Conservation (phyloP, 2,888 invertebrate genomes). For the Fissipunctia ypsillon region DNA sequence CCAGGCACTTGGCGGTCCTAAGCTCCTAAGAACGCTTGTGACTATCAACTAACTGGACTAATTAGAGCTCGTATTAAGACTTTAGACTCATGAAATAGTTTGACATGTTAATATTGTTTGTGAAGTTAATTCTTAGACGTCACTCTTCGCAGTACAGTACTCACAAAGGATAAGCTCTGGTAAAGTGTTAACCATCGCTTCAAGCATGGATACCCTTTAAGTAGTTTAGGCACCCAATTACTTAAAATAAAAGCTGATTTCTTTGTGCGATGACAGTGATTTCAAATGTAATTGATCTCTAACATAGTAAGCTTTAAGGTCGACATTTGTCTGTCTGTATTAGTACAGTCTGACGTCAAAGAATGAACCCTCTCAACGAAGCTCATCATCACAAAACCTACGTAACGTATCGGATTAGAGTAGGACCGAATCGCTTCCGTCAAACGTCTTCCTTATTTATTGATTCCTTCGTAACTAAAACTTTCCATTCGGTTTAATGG, state of each 20-base stretch:
- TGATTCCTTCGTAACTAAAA: conserved; percentile 61
- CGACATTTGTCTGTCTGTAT: conserved; percentile 1
- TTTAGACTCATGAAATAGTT: conserved; percentile 47
- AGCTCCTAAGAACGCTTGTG: background rate
- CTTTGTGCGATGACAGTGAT: background rate
- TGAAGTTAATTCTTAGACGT: conserved; percentile 24
- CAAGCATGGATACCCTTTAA: background rate
- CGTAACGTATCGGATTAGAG: conserved; percentile 11
- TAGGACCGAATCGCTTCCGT: conserved; percentile 63
- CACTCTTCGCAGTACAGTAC: background rate
- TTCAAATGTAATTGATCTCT: background rate
- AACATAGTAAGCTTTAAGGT: background rate
- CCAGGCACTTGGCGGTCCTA: background rate
- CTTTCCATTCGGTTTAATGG: conserved; percentile 66
- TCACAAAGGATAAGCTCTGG: background rate
- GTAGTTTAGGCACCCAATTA: too few species aligned
- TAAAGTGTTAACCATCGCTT: background rate
- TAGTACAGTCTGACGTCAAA: conserved; percentile 14
- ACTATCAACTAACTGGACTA: background rate
- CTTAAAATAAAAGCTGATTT: background rate
- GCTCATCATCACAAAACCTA: conserved; percentile 30
- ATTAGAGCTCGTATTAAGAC: conserved; percentile 22
- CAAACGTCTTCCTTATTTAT: conserved; percentile 69
- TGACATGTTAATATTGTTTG: conserved; percentile 16
- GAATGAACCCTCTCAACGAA: conserved; percentile 13